Percentiles rank a stretch among this genome's conserved stretches.
Conservation (phyloP, 1,140 invertebrate genomes). For the Drosophila carrolli region DNA sequence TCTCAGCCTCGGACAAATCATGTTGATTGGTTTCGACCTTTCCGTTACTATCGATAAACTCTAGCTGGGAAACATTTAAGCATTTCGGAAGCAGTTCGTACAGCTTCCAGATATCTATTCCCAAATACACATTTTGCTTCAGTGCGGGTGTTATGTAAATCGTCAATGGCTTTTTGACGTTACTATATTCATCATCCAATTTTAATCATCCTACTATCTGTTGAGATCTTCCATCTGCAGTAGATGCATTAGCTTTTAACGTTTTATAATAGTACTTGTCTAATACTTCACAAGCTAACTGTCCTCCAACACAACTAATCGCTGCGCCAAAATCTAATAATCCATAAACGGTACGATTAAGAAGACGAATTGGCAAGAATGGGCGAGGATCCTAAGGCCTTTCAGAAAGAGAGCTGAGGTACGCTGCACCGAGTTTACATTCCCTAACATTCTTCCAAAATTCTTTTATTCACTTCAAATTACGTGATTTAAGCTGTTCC, state of each 20-base stretch:
- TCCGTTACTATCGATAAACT: not conserved
- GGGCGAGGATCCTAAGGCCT: too few species aligned
- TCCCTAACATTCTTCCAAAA: constrained; percentile 6
- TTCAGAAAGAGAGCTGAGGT: too few species aligned
- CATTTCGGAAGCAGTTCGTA: not conserved
- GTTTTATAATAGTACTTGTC: not conserved
- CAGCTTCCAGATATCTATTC: not conserved
- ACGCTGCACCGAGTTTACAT: not conserved
- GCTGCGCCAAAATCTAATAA: not conserved
- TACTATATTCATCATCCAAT: not conserved
- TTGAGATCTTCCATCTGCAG: not conserved
- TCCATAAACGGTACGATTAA: constrained; percentile 3
- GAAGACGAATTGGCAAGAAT: not conserved
- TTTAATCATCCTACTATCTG: not conserved
- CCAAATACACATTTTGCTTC: not conserved
- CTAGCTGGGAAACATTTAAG: not conserved
- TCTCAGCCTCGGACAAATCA: constrained; percentile 1
- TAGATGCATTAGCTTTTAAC: not conserved
- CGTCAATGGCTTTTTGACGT: not conserved
- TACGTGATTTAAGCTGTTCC: not conserved
- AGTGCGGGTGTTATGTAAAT: not conserved
- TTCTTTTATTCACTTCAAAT: not conserved
- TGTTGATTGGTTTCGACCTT: not conserved
- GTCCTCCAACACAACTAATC: not conserved
- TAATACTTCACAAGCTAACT: not conserved